Conservation (phyloP, 2,888 invertebrate species). For the Pristionchus maxplancki region DNA sequence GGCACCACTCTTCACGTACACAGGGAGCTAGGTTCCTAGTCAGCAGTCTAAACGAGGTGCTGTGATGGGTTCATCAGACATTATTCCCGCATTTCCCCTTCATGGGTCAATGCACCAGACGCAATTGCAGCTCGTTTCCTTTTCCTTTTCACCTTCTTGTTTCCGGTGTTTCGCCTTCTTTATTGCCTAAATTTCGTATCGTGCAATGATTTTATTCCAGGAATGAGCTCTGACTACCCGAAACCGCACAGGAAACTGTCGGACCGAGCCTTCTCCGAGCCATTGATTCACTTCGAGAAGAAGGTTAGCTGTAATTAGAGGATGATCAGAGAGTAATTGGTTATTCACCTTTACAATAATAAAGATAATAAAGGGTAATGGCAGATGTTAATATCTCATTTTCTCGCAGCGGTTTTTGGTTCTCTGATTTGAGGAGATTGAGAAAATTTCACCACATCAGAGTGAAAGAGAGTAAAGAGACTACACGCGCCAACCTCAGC, state of each 20-base stretch:
- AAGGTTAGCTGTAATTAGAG: not conserved
- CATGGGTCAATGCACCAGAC: not conserved
- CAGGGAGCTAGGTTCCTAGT: too few relatives aligned
- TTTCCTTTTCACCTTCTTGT: not conserved
- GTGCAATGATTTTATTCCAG: not conserved
- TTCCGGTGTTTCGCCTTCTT: not conserved
- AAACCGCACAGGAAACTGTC: slow-evolving; percentile 3
- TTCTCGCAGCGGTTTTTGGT: not conserved
- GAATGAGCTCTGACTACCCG: slow-evolving; percentile 3
- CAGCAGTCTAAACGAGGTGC: too few relatives aligned
- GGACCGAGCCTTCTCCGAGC: slow-evolving; percentile 13
- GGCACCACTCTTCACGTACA: too few relatives aligned
- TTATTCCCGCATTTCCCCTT: too few relatives aligned
- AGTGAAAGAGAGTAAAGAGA: not conserved
- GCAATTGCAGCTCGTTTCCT: not conserved
- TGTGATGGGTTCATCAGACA: too few relatives aligned
- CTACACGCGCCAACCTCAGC: not conserved
- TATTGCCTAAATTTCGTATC: not conserved
- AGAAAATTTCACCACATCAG: not conserved
- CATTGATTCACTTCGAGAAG: slow-evolving; percentile 7
- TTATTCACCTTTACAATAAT: too few relatives aligned
- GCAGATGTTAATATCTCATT: not conserved
- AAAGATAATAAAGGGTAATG: not conserved
- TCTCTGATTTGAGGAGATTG: not conserved
- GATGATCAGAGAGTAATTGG: too few relatives aligned